Conservation (phyloP, 1,140 invertebrate genomes). For the Drosophila kurseongensis region DNA sequence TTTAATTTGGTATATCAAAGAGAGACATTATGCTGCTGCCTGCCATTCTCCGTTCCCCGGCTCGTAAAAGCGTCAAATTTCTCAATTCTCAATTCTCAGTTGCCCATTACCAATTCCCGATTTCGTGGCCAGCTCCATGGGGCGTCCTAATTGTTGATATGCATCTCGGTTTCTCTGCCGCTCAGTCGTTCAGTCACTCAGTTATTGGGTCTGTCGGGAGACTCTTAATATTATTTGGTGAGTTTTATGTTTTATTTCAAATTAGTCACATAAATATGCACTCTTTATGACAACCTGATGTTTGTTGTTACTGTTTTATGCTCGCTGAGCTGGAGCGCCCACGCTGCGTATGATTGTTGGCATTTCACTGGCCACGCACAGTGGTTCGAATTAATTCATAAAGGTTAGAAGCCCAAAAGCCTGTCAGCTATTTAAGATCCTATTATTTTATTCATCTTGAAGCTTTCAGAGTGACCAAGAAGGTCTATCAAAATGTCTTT, state of each 20-base stretch:
- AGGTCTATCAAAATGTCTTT: too few relatives aligned
- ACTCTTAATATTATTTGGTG: constrained; percentile 82
- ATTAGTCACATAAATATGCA: constrained; percentile 81
- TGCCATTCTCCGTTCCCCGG: constrained; percentile 4
- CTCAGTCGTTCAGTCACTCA: neutral
- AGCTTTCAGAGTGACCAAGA: too few relatives aligned
- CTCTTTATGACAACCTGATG: constrained; percentile 66
- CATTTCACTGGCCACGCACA: constrained; percentile 16
- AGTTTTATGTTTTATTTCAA: constrained; percentile 81
- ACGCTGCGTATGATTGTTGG: constrained; percentile 68
- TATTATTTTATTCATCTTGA: too few relatives aligned
- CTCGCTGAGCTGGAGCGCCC: constrained; percentile 41
- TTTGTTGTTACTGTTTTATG: constrained; percentile 50
- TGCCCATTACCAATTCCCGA: constrained; percentile 40
- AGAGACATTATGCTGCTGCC: constrained; percentile 77
- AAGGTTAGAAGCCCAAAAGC: neutral
- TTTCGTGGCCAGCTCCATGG: constrained; percentile 61
- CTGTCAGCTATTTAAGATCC: too few relatives aligned
- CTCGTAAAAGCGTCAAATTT: constrained; percentile 82
- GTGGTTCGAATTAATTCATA: neutral
- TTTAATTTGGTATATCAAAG: constrained; percentile 82
- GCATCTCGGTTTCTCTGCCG: constrained; percentile 52
- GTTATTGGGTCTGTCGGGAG: constrained; percentile 17
- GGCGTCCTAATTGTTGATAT: constrained; percentile 81
- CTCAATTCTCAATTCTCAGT: constrained; percentile 56